Percentiles rank a stretch among this genome's conserved stretches.
Conservation (phyloP, 2,113 vertebrate genomes). For the Arvicanthis niloticus region DNA sequence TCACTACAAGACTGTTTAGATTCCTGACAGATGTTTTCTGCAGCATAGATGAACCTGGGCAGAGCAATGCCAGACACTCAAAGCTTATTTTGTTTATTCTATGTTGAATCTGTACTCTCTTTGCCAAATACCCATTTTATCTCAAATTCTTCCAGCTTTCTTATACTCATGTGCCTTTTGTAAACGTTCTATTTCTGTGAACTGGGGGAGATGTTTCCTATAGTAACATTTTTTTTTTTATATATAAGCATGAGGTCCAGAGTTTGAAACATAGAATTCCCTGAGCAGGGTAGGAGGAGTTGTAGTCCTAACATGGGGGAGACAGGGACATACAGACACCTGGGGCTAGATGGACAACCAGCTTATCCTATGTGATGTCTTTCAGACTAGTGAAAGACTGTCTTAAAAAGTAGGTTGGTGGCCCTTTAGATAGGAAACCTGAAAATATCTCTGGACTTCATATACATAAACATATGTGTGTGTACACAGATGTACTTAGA, state of each 20-base stretch:
- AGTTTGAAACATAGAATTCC: background rate
- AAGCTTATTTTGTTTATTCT: background rate
- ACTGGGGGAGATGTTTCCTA: accelerated
- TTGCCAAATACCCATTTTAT: background rate
- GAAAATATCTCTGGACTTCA: background rate
- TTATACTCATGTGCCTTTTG: background rate
- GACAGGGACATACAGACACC: background rate
- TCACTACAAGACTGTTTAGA: background rate
- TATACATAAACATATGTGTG: background rate
- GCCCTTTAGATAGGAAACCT: background rate
- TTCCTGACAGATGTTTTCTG: background rate
- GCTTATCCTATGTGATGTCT: background rate
- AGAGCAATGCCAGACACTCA: background rate
- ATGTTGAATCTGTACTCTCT: background rate
- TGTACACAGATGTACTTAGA: background rate
- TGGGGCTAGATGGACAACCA: background rate
- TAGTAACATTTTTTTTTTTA: background rate
- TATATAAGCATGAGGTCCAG: background rate
- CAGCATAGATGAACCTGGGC: background rate
- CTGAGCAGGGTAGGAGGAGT: accelerated
- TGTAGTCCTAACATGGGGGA: background rate
- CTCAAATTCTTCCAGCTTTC: background rate
- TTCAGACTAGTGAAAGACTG: background rate
- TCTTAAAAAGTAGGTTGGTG: background rate
- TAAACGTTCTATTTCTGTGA: background rate